phyloP scores from a whole-genome alignment of 2,797 vertebrate genomes.

The Cheirogaleus major region DNA sequence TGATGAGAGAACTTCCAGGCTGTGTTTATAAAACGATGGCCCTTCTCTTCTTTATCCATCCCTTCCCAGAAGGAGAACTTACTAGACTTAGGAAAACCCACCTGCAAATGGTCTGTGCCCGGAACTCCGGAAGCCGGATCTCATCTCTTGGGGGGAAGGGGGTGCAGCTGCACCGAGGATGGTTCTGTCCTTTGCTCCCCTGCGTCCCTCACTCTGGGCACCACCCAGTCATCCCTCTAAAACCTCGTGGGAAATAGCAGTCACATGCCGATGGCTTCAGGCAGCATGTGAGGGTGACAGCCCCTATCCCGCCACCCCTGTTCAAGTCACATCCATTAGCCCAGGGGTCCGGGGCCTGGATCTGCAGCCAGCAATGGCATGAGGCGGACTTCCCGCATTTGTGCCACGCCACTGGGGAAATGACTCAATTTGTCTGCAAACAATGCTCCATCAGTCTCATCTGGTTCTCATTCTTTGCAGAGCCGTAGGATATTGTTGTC shows the following conservation, averaged over 20 bases:
- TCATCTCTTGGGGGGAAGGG: not conserved
- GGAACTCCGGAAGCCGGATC: not conserved
- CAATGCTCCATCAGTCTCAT: not conserved
- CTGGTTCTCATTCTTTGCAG: not conserved
- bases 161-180: fast-evolving
- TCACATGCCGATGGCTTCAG: not conserved
- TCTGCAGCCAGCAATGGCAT: not conserved
- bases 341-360: too few species aligned
- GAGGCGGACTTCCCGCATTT: not conserved
- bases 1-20: not conserved
- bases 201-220: not conserved
- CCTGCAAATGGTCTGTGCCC: not conserved
- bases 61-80: not conserved
- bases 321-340: not conserved
- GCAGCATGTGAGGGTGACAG: fast-evolving
- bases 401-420: fast-evolving
- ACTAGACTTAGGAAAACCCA: not conserved
- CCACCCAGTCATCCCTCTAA: not conserved
- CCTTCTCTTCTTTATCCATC: not conserved
- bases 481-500: not conserved
- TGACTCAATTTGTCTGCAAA: not conserved
- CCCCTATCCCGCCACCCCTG: too few species aligned
- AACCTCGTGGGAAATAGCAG: not conserved
- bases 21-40: not conserved
- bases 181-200: not conserved